Evolutionary conservation across 1,140 invertebrate genomes (phyloP), one percentile per base, ranked within the genome.

Genomic region (Drosophila micromelanica): DNA sequence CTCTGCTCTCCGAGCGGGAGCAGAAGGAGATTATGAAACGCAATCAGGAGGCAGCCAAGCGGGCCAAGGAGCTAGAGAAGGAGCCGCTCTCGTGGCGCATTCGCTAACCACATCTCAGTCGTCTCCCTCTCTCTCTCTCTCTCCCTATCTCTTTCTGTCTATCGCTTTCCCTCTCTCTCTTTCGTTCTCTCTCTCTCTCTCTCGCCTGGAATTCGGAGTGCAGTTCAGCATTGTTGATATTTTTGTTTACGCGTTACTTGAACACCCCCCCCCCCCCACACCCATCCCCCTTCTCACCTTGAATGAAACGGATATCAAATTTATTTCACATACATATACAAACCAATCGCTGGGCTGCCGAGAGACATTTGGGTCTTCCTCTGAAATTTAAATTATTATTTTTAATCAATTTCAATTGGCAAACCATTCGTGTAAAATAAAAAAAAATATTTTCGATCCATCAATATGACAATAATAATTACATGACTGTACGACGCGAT

Each of bases 1-100:
- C 78, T 0, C 17, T 86, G n/a, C 45, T 87, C 0, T 73, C 82
- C 9, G 78, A 87, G 46, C 11, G 30, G 35, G 82, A 86, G 40
- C 82, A 89, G n/a, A 45, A 60, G 60, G 78, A 70, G 49, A 78
- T 86, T 6, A 67, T 73, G 82, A 63, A 63, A 9, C 84, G 75
- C 30, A 86, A 86, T 8, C 55, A 76, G 61, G 78, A 73, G 68
- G 78, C 71, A 1, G 82, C 75, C 52, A 49, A 64, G 46, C 71
- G 82, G 6, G 82, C 82, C 56, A 86, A 78, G 68, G 82, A 86
- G 57, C 57, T 82, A 3, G 82, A 86, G 30, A 86, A 82, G 68
- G 67, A 89, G 75, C 82, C 82, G 23, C 52, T 86, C 5, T 86
- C 82, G 1, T 86, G 82, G 82, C 78, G 82, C 11, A 81, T 73